phyloP scores from a whole-genome alignment of 2,113 vertebrate species.

The Myiopsitta monachus region DNA sequence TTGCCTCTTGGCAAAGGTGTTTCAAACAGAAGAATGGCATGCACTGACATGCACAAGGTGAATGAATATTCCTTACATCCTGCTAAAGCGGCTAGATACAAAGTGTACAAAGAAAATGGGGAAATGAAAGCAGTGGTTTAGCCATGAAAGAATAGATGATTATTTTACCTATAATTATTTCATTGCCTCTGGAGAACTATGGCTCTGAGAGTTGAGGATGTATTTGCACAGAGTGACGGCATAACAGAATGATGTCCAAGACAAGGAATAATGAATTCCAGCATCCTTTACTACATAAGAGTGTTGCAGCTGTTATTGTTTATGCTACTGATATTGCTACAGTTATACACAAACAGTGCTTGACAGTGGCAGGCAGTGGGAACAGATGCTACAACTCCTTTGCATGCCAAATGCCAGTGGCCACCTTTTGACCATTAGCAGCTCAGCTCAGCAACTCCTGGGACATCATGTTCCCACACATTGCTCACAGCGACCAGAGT shows the following conservation, averaged over 20 bases:
- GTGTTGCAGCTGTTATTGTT: neutral
- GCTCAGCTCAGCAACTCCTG: neutral
- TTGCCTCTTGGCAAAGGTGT: neutral
- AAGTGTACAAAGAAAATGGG: neutral
- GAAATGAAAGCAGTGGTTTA: neutral
- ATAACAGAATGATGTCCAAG: neutral
- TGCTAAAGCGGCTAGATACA: neutral
- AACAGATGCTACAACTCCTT: neutral
- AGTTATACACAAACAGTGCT: neutral
- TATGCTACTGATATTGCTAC: neutral
- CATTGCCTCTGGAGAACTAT: neutral
- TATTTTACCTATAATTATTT: neutral
- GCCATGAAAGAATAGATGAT: neutral
- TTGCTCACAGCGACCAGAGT: neutral
- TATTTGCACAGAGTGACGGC: neutral
- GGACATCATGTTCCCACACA: accelerated
- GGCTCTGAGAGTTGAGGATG: neutral
- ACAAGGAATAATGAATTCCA: neutral
- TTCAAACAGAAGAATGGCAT: neutral
- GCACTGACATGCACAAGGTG: neutral
- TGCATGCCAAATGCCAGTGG: too few relatives aligned
- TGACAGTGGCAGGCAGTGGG: neutral
- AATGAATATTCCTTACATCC: neutral
- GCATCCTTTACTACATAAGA: neutral
- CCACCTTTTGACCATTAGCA: neutral